These are phyloP conservation scores for Neolamprologus variostigma DNA, from an alignment of 2,113 vertebrate genomes.

Conservation along the genomic window DNA sequence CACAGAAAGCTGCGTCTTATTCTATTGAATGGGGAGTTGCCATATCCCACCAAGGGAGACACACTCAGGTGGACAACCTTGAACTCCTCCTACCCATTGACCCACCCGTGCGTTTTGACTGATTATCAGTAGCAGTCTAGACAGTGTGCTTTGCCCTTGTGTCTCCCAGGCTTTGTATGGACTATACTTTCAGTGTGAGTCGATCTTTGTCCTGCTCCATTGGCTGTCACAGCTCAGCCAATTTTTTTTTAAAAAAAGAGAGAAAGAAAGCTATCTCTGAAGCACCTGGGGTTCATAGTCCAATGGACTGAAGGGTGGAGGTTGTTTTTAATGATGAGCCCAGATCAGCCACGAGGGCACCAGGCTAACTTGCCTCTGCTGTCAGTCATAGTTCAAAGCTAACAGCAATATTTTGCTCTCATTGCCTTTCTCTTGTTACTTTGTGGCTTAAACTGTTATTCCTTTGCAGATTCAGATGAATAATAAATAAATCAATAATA, in stretches of 20 bases:
- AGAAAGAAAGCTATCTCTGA: neutral
- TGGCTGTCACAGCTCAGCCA: conserved; percentile 62
- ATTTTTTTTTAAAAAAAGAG: neutral
- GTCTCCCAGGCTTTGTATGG: conserved; percentile 45
- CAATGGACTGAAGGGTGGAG: conserved; percentile 15
- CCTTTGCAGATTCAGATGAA: neutral
- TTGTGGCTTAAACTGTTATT: neutral
- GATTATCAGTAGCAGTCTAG: conserved; percentile 41
- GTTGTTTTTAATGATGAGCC: conserved; percentile 4
- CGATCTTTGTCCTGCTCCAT: conserved; percentile 32
- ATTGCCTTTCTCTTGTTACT: neutral
- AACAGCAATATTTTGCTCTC: neutral
- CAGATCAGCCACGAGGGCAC: neutral
- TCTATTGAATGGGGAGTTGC: neutral
- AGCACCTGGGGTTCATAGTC: conserved; percentile 45
- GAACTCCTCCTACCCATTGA: conserved; percentile 37
- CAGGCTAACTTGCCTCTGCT: conserved; percentile 5
- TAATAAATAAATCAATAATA: neutral
- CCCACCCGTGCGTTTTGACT: conserved; percentile 32
- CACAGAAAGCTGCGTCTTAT: neutral
- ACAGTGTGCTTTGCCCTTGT: conserved; percentile 5
- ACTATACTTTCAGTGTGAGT: conserved; percentile 2
- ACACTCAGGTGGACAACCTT: conserved; percentile 31
- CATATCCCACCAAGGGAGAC: neutral
- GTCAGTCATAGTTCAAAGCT: neutral